A percentile compares a stretch with the other conserved stretches of the same genome.
Conservation (phyloP, 2,113 vertebrate genomes). For the Chionodraco myersi region DNA sequence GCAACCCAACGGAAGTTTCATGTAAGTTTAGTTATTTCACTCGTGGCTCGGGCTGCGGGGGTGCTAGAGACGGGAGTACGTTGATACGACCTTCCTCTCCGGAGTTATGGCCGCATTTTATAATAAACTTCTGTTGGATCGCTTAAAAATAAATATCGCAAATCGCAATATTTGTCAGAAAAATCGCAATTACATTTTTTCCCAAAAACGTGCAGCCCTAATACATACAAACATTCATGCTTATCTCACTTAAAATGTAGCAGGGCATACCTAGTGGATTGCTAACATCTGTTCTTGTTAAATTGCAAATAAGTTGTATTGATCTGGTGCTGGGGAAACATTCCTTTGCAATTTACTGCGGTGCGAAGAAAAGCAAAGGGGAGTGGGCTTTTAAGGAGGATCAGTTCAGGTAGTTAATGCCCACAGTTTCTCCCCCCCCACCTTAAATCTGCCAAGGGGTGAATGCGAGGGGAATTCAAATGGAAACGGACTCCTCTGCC, state of each 20-base stretch:
- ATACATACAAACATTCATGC: background rate
- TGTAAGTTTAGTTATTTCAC: too few species aligned
- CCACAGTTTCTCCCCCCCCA: slow-evolving; percentile 1
- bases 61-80: too few species aligned
- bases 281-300: slow-evolving; percentile 80
- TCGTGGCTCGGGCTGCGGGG: too few species aligned
- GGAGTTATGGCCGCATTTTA: too few species aligned
- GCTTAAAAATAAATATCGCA: too few species aligned
- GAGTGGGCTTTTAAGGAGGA: slow-evolving; percentile 53
- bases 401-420: slow-evolving; percentile 74
- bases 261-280: slow-evolving; percentile 39
- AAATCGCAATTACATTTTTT: too few species aligned
- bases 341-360: slow-evolving; percentile 72
- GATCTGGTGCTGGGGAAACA: slow-evolving; percentile 66
- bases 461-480: slow-evolving; percentile 71
- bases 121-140: too few species aligned
- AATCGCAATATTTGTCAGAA: too few species aligned
- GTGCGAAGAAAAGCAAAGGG: slow-evolving; percentile 45
- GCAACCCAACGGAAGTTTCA: too few species aligned
- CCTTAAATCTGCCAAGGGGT: slow-evolving; percentile 57
- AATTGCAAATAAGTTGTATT: slow-evolving; percentile 75
- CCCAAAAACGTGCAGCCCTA: too few species aligned
- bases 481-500: slow-evolving; percentile 64
- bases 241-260: slow-evolving; percentile 61
- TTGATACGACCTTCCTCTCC: too few species aligned